Evolutionary conservation across 2,113 vertebrate species (phyloP).

Genomic region (Cololabis saira): DNA sequence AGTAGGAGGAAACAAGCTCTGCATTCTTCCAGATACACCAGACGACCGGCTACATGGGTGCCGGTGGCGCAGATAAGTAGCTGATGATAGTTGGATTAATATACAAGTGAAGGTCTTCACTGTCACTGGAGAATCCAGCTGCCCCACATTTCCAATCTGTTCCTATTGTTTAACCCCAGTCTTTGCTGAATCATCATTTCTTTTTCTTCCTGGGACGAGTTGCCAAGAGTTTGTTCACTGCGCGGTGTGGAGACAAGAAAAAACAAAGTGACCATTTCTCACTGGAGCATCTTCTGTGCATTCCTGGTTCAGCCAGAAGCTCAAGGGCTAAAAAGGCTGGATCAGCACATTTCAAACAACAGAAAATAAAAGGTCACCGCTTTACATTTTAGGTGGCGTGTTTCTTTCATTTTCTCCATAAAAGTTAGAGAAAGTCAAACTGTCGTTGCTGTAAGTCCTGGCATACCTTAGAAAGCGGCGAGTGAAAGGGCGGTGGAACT

Average conservation of each 20-base stretch:
- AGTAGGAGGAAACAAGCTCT: too few relatives aligned
- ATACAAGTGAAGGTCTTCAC: too few relatives aligned
- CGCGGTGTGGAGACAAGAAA: constrained; percentile 31
- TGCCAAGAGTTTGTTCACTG: constrained; percentile 38
- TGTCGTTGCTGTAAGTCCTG: too few relatives aligned
- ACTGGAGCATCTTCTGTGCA: constrained; percentile 63
- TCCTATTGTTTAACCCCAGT: constrained; percentile 51
- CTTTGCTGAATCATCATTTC: constrained; percentile 67
- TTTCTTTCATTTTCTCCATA: neutral
- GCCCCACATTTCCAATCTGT: constrained; percentile 10
- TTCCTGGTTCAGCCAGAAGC: constrained; percentile 48
- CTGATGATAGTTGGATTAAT: too few relatives aligned
- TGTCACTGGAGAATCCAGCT: too few relatives aligned
- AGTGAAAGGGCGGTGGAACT: too few relatives aligned
- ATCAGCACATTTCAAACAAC: constrained; percentile 67
- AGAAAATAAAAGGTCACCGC: constrained; percentile 23
- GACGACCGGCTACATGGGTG: too few relatives aligned
- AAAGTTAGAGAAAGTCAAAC: too few relatives aligned
- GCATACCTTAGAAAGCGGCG: too few relatives aligned
- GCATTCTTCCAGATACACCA: too few relatives aligned
- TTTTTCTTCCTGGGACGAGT: constrained; percentile 64
- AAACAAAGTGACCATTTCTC: constrained; percentile 52
- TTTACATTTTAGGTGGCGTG: constrained; percentile 14
- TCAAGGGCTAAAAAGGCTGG: constrained; percentile 38
- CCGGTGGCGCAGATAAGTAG: too few relatives aligned